Base-by-base conservation (phyloP, 1,140 invertebrate species). In the Drosophila hydei region DNA sequence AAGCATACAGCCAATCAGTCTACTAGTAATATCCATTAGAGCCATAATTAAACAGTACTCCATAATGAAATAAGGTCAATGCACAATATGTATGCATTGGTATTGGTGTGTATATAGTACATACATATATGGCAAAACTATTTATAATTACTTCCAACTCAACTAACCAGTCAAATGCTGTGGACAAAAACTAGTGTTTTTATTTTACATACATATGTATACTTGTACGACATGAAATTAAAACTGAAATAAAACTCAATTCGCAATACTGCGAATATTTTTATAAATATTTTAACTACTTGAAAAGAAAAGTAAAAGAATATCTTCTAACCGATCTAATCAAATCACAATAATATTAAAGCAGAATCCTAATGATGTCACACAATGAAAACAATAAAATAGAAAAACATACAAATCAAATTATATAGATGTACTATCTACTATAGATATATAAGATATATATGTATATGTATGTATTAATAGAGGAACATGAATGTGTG, bases 281-380 rank as follows among this genome's bases (percentile, higher is more conserved):
- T 84, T 77, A 64, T 84, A 84, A 64, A 71, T 51, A 21, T 62
- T 79, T 79, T 74, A 72, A 56, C 52, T 43, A 61, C 60, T 40
- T 38, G 14, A 42, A 16, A 42, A n/a, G 43, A 8, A 64, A 43
- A 55, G 48, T 16, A 64, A 30, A 33, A 38, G 21, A 67, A 63
- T 67, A 76, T 62, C 42, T 60, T 48, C 43, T 60, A 79, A 72
- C 60, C 62, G 40, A 65, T 50, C 59, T 55, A 48, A 30, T 52
- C 62, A 71, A 52, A 68, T 19, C 50, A 40, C 38, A 62, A 48
- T 38, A 27, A 16, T 18, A 65, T 60, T 21, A 65, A 60, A 59
- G 47, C 55, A 62, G 56, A 69, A 70, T 51, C 73, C 81, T 85
- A 80, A 56, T 52, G 30, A 71, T 68, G 76, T 77, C 76, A 79